Conservation (phyloP, 2,797 vertebrate genomes). For the Fratercula arctica region DNA sequence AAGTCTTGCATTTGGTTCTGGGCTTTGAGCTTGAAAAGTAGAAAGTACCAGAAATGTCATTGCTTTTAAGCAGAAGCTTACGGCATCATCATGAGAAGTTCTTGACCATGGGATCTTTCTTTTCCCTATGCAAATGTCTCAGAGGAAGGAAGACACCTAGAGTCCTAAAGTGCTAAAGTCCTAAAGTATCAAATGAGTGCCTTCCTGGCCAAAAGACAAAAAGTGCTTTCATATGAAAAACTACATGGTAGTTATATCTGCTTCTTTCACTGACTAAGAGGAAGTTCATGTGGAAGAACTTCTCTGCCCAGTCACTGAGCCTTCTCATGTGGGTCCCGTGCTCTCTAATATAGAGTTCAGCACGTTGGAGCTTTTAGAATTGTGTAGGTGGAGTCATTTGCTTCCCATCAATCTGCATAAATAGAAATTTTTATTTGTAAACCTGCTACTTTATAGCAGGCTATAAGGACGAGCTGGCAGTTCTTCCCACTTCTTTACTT, state of each 20-base stretch:
- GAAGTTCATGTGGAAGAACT: background rate
- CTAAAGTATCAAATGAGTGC: background rate
- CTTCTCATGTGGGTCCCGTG: background rate
- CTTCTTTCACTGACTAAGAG: background rate
- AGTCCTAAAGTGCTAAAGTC: background rate
- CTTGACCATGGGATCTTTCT: background rate
- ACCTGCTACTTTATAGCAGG: background rate
- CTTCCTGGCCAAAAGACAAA: background rate
- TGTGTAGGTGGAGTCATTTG: background rate
- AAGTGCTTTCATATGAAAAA: background rate
- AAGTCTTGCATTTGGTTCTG: background rate
- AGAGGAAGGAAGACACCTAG: background rate
- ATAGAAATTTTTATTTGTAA: background rate
- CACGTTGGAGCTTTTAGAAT: background rate
- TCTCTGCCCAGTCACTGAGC: background rate
- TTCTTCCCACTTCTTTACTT: background rate
- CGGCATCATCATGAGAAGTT: background rate
- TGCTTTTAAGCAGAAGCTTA: background rate
- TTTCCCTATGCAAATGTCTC: background rate
- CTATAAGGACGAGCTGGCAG: background rate
- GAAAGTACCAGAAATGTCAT: background rate
- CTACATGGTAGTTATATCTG: background rate
- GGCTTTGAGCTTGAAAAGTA: background rate
- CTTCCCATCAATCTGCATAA: background rate
- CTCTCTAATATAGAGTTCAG: background rate